Conservation (phyloP, 2,888 invertebrate genomes). For the Euzophera pinguis region DNA sequence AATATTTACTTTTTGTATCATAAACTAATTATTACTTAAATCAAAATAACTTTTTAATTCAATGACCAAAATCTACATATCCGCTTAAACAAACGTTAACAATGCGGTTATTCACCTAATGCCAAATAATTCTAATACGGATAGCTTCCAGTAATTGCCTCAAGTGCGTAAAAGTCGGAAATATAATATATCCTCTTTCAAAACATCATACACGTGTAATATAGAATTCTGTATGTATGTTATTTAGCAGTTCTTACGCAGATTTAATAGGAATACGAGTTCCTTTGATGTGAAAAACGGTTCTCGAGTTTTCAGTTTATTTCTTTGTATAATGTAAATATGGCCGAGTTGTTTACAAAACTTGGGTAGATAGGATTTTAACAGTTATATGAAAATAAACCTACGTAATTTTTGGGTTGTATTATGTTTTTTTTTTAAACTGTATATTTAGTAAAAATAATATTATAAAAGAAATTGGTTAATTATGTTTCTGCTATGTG, state of each 20-base stretch:
- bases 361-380: no score
- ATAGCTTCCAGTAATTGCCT: background rate
- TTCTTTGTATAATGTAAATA: no score
- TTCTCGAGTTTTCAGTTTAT: background rate
- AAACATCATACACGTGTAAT: background rate
- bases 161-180: background rate
- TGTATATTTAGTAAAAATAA: no score
- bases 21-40: no score
- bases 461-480: no score
- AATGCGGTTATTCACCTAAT: background rate
- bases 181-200: constrained; percentile 3
- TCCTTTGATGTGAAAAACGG: background rate
- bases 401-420: no score
- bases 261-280: constrained; percentile 9
- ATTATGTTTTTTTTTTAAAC: no score
- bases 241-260: constrained; percentile 5
- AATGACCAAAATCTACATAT: background rate
- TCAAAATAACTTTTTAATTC: no score
- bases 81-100: background rate
- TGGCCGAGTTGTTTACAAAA: no score
- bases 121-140: background rate
- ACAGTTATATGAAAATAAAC: no score
- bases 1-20: no score
- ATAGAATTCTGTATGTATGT: constrained; percentile 5
- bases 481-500: no score